Evolutionary conservation across 2,888 invertebrate genomes (phyloP), one percentile per base, ranked within the genome.

Genomic region (Hyposoter didymator): DNA sequence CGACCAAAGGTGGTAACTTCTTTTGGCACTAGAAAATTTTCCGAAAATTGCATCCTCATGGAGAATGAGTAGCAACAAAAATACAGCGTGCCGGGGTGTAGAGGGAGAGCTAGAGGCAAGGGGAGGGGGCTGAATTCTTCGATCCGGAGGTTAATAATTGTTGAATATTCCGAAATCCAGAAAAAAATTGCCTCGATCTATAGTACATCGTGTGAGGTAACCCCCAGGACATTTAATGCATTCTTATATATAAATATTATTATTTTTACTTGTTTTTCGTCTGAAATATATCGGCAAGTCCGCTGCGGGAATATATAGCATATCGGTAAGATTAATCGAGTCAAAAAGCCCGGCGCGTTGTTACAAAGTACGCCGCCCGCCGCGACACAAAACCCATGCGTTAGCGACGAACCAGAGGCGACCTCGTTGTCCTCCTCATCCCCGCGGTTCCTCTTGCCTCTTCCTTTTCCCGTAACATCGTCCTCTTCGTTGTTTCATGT

Each of bases 251-350:
- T 69, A 55, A 14, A 78, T 66, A 35, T 76, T 22, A 35, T n/a
- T 76, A 32, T 45, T 52, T 76, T 43, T 19, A 17, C 8, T 62
- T 19, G 6, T 90, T 92, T 91, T 90, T 90, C 88, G 84, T 89
- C 90, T 91, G 91, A 90, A 90, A 92, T 74, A 84, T 91, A 92
- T 92, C 90, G 91, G 90, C 88, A 90, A 89, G 69, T 67, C 74
- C 49, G 88, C 88, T 88, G 88, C 80, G 84, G 87, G 84, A 85
- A 87, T 85, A 82, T 88, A 92, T 90, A 78, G 90, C 88, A 88
- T 91, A 92, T 93, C 92, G 93, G 91, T 88, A 93, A 93, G 93
- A 93, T 93, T 93, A 93, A 93, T 93, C 93, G 93, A 93, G 92
- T 92, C 92, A 92, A 93, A 84, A 92, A 91, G 91, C 90, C 91